Base-by-base conservation (phyloP, 1,140 invertebrate species). In the Conopomorpha cramerella region DNA sequence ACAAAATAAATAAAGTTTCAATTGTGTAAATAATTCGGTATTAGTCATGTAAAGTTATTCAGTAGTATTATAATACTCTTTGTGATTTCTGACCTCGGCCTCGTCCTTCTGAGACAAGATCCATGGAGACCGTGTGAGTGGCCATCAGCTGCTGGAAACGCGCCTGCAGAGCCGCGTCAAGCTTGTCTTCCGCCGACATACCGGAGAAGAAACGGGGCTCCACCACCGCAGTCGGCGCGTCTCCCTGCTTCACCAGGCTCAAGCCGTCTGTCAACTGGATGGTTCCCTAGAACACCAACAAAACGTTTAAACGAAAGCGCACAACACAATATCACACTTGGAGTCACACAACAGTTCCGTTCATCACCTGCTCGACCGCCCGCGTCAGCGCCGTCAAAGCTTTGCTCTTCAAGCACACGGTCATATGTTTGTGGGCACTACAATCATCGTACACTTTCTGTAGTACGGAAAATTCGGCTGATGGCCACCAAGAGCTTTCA, bases 371-470 rank as follows among this genome's bases (percentile, higher is more conserved):
- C 35, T 83, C 79, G 19, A 82, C 57, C 28, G 82, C 82, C 28
- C 80, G 77, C 15, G 66, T 64, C 7, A 83, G 48, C 0, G 79
- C 82, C 36, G 61, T 68, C 14, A 83, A 52, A 12, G 82, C 81
- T 51, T 82, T 83, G 23, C 80, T 76, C 48, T 84, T 84, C 6
- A 84, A 62, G 47, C 82, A 84, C 37, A 64, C 65, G 17, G 81
- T 76, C 44, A 84, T 72, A 49, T 82, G 80, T 46, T 78, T 77
- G 34, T 80, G 80, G 23, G 76, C 63, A 60, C 80, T 81, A 60
- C 82, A 84, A 46, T 82, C 81, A 34, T 83, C 81, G 43, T 83
- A 84, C 31, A 84, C 71, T 52, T 82, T 80, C 39, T 80, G 74
- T 47, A 81, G 55, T 43, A 81, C 61, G 27, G 59, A 51, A 36